Percentiles rank a stretch among this genome's conserved stretches.
Conservation (phyloP, 2,113 vertebrate genomes). For the Festucalex cinctus region DNA sequence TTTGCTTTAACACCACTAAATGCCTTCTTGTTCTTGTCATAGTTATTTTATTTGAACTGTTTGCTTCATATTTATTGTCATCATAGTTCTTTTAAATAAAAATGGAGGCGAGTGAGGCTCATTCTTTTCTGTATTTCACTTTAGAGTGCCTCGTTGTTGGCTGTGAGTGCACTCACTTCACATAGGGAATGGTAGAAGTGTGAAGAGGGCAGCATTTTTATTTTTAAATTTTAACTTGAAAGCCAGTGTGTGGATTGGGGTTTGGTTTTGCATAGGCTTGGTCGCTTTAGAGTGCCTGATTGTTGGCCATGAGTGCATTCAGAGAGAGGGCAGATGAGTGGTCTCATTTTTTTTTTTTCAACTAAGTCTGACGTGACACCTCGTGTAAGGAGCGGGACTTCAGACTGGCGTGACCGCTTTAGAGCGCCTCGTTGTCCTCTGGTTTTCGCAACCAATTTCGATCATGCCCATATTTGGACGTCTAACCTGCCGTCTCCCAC, state of each 20-base stretch:
- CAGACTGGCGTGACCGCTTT: background rate
- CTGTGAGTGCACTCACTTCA: too few species aligned
- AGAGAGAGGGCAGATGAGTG: too few species aligned
- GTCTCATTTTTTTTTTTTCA: too few species aligned
- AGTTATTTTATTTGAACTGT: background rate
- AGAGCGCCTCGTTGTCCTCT: background rate
- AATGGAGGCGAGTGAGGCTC: background rate
- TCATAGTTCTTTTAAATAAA: background rate
- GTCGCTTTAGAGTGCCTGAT: background rate
- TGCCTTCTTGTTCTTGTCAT: background rate
- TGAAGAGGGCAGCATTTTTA: too few species aligned
- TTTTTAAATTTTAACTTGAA: too few species aligned
- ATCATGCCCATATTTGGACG: background rate
- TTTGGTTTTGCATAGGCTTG: too few species aligned
- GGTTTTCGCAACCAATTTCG: too few species aligned
- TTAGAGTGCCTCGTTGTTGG: too few species aligned
- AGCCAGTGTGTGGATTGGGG: too few species aligned
- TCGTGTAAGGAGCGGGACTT: too few species aligned
- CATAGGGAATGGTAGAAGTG: too few species aligned
- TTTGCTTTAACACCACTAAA: background rate
- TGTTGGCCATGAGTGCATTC: background rate
- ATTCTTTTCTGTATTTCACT: background rate
- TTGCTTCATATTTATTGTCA: background rate
- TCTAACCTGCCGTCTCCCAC: constrained; percentile 37
- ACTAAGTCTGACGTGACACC: too few species aligned